phyloP scores from a whole-genome alignment of 2,113 vertebrate genomes.

The Chionodraco myersi region DNA sequence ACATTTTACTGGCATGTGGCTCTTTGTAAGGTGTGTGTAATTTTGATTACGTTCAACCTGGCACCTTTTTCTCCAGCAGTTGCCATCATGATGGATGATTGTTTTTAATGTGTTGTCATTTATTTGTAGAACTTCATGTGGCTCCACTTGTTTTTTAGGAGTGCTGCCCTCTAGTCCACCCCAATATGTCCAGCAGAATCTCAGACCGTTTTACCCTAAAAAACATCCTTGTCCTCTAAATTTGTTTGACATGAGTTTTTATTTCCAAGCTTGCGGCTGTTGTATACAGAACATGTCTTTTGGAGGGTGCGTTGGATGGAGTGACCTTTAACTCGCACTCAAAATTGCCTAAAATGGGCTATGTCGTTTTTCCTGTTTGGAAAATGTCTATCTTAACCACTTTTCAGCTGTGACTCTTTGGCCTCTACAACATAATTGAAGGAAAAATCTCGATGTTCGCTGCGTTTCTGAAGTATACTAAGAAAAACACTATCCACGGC shows the following conservation, averaged over 20 bases:
- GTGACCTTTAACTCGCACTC: not conserved
- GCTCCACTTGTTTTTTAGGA: not conserved
- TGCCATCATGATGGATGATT: slow-evolving; percentile 5
- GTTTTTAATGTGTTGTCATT: slow-evolving; percentile 12
- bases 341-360: not conserved
- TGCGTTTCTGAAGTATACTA: not conserved
- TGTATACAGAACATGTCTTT: slow-evolving; percentile 2
- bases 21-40: slow-evolving; percentile 27
- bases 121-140: slow-evolving; percentile 4
- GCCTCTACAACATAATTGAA: not conserved
- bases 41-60: slow-evolving; percentile 38
- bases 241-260: not conserved
- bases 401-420: not conserved
- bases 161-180: not conserved
- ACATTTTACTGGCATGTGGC: slow-evolving; percentile 9
- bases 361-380: not conserved
- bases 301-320: not conserved
- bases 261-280: not conserved
- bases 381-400: not conserved
- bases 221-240: not conserved
- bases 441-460: not conserved
- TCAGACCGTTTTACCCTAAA: not conserved
- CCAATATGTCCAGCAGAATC: not conserved
- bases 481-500: not conserved
- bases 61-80: not conserved